These are phyloP conservation scores for Polyommatus icarus DNA, from an alignment of 2,888 invertebrate genomes.

Conservation along the genomic window DNA sequence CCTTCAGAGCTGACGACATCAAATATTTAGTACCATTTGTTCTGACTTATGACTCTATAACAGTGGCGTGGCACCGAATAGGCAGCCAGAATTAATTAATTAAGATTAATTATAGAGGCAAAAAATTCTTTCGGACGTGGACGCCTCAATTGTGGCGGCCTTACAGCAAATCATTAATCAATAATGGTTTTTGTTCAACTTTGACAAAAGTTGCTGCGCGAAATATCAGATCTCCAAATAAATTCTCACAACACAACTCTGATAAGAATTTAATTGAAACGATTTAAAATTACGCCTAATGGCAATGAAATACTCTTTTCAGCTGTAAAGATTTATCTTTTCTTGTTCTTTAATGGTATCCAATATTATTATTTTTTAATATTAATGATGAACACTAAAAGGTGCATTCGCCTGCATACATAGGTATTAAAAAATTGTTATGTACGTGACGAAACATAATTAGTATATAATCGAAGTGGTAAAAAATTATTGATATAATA, in stretches of 20 bases:
- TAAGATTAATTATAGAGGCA: constrained; percentile 33
- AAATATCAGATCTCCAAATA: constrained; percentile 1
- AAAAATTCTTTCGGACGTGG: constrained; percentile 28
- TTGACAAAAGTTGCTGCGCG: background rate
- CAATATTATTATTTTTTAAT: background rate
- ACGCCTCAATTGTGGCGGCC: constrained; percentile 25
- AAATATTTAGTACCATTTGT: background rate
- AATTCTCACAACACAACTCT: background rate
- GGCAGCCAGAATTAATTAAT: constrained; percentile 8
- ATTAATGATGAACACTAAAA: background rate
- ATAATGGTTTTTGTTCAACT: constrained; percentile 14
- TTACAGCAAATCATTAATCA: constrained; percentile 12
- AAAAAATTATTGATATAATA: background rate
- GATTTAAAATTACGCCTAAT: background rate
- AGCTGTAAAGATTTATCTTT: background rate
- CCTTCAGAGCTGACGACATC: background rate
- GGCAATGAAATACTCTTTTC: background rate
- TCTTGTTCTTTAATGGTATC: background rate
- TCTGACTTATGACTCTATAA: background rate
- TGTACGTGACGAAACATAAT: background rate
- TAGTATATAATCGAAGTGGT: background rate
- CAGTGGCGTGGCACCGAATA: background rate
- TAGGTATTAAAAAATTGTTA: background rate
- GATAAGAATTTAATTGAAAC: background rate
- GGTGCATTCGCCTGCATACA: background rate